Evolutionary conservation across 2,797 vertebrate genomes (phyloP), one percentile per base, ranked within the genome.

Genomic region (Poliocrania exsul): DNA sequence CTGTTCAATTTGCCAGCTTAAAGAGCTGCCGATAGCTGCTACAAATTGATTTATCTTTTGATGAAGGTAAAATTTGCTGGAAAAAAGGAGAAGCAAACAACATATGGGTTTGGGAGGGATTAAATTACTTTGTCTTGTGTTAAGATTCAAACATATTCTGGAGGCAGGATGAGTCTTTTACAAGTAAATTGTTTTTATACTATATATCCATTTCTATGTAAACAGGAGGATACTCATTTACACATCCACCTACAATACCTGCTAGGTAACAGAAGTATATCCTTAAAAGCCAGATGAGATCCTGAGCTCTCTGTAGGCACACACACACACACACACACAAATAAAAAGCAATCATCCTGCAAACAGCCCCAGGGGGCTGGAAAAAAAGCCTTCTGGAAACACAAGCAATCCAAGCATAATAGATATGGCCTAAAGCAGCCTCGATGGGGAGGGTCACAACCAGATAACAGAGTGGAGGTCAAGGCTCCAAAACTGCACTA

Each of bases 31-130:
- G 70, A 97, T 77, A 90, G 91, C 64, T 86, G 83, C 95, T 95
- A 87, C 80, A 95, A 96, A 95, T 67, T 97, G 90, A 96, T 96
- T 95, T 93, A 94, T 88, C 92, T 66, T 81, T 95, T 96, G 96
- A 95, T 84, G 72, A 97, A 96, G 86, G 89, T 88, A 97, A 97
- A 94, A 91, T 73, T 92, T 94, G 60, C 72, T 81, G 88, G 86
- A 88, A 97, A 84, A 96, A 94, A 73, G 80, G 56, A 84, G 74
- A 95, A 69, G 73, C 86, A 94, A 94, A 92, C 91, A 87, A 84
- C 61, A 90, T 93, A 96, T 92, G 77, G 90, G 86, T 77, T 97
- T 81, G 69, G 73, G 91, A 74, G 74, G 60, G 62, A 60, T 91
- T 92, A 67, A 93, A 86, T 92, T 87, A 82, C 81, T 95, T 81